phyloP scores from a whole-genome alignment of 1,140 invertebrate genomes.

The Archegozetes longisetosus region DNA sequence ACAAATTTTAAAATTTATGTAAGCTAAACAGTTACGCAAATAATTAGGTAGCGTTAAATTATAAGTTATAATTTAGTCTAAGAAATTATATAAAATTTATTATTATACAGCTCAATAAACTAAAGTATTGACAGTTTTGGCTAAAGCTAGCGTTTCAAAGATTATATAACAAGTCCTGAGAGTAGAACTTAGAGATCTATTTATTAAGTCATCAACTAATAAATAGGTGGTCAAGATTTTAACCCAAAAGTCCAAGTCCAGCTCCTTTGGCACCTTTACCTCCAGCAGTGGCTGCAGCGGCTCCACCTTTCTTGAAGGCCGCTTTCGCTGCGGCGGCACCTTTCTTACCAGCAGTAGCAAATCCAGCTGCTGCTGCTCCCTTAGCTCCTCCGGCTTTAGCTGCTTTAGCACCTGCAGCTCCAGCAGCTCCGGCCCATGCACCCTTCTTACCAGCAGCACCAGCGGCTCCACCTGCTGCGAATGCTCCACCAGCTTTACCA shows the following conservation, averaged over 20 bases:
- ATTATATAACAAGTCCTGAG: too few relatives aligned
- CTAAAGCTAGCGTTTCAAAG: too few relatives aligned
- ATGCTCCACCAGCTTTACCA: neutral
- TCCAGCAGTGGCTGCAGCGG: neutral
- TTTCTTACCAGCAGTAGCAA: neutral
- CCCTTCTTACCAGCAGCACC: neutral
- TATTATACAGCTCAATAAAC: too few relatives aligned
- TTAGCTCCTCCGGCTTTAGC: neutral
- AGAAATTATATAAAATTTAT: too few relatives aligned
- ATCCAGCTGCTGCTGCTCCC: neutral
- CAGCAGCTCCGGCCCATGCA: neutral
- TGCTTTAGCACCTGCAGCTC: neutral
- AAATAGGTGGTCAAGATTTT: too few relatives aligned
- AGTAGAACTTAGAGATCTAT: too few relatives aligned
- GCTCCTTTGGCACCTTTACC: neutral
- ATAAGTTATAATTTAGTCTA: too few relatives aligned
- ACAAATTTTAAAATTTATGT: too few relatives aligned
- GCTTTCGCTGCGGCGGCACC: neutral
- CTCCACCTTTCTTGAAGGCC: neutral
- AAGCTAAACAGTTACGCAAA: too few relatives aligned
- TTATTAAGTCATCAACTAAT: too few relatives aligned
- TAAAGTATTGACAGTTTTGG: too few relatives aligned
- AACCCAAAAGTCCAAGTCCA: neutral
- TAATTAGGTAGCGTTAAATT: too few relatives aligned
- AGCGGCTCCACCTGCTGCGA: neutral